These are phyloP conservation scores for Dipodomys spectabilis DNA, from an alignment of 2,113 vertebrate genomes.

Conservation along the genomic window DNA sequence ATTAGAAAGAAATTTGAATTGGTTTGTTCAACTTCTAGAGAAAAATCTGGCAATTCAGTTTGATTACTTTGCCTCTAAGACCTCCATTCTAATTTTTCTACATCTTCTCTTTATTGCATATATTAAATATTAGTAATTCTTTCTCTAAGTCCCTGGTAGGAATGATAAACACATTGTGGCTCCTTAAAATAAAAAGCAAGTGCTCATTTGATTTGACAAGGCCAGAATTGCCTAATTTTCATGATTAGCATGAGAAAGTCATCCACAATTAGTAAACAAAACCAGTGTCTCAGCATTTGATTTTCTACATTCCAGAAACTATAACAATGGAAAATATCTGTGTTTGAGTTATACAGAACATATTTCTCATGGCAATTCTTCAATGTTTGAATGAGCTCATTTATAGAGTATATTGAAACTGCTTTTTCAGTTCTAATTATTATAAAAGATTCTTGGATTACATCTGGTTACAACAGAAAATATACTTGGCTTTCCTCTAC, in stretches of 20 bases:
- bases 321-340: neutral
- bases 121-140: neutral
- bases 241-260: neutral
- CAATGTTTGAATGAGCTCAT: neutral
- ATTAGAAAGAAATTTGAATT: slow-evolving; percentile 33
- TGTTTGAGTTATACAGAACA: neutral
- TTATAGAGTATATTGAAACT: neutral
- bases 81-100: neutral
- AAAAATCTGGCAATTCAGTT: neutral
- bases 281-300: neutral
- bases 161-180: neutral
- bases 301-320: neutral
- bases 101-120: neutral
- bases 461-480: slow-evolving; percentile 25
- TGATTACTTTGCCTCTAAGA: slow-evolving; percentile 1
- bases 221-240: neutral
- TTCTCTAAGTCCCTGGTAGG: neutral
- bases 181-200: neutral
- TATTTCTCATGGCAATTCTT: neutral
- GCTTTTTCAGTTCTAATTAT: neutral
- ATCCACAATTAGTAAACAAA: neutral
- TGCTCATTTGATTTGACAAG: neutral
- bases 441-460: slow-evolving; percentile 3
- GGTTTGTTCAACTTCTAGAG: slow-evolving; percentile 25
- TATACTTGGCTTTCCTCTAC: neutral